Evolutionary conservation across 2,113 vertebrate genomes (phyloP), one percentile per base, ranked within the genome.

Genomic region (Protobothrops mucrosquamatus): DNA sequence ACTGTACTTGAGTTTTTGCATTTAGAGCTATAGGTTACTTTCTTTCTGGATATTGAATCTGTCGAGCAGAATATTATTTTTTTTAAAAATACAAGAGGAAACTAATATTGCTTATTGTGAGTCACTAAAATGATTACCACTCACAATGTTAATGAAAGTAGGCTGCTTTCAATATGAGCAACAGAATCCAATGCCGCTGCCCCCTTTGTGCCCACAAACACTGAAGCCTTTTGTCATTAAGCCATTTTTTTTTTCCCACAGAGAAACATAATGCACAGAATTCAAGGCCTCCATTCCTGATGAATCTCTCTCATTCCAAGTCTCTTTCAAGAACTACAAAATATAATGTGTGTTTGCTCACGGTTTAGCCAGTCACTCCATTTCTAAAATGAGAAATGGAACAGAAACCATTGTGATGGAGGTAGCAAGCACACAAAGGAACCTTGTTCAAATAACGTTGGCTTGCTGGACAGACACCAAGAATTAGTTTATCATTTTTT

Each of bases 321-420:
- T 39, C 34, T 56, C 34, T 91, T n/a, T 59, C 69, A 64, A 29
- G 87, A 74, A 46, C 23, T 46, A 57, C 74, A 88, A 85, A 93
- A 89, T 90, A 88, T 39, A 54, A 34, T 3, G 43, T 20, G 20
- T 93, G 88, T 94, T 87, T 94, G 91, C 88, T 92, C 90, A 90
- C 39, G 46, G 10, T 88, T 85, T 39, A 22, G 39, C 46, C 54
- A 18, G 29, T 34, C 24, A 39, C 15, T 34, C 26, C 6, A 18
- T 55, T 52, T 86, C 81, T 85, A 57, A 74, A 86, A 29, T 18
- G 2, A 56, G 48, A 34, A 39, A 18, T 34, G 22, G 48, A 93
- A 90, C 51, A 43, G 48, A 88, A 92, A 85, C 24, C 34, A 55
- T 46, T 85, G 24, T 48, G 34, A 34, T 34, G 85, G 85, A 85